phyloP scores from a whole-genome alignment of 2,888 invertebrate genomes.

The Eristalis pertinax region DNA sequence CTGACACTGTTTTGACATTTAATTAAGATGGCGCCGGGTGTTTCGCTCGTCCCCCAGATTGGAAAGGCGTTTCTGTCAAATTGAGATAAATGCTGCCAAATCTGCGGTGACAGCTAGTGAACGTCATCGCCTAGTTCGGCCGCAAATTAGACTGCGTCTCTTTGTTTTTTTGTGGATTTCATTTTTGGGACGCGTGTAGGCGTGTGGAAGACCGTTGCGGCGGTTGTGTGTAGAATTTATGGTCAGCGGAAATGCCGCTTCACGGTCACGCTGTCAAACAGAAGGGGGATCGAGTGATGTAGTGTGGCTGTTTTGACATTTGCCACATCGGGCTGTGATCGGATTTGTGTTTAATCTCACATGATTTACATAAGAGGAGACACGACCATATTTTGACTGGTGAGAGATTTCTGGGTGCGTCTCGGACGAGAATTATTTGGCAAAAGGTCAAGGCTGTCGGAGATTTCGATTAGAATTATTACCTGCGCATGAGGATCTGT shows the following conservation, averaged over 20 bases:
- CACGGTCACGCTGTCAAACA: conserved; percentile 55
- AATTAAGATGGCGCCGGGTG: neutral
- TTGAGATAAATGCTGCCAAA: conserved; percentile 23
- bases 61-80: conserved; percentile 6
- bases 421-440: neutral
- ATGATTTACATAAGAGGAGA: neutral
- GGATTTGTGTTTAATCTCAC: neutral
- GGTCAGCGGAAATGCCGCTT: conserved; percentile 45
- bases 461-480: neutral
- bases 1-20: conserved; percentile 29
- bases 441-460: neutral
- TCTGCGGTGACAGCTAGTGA: neutral
- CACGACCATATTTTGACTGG: neutral
- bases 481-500: neutral
- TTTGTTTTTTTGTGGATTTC: neutral
- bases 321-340: neutral
- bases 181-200: neutral
- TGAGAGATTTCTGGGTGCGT: neutral
- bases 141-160: conserved; percentile 26
- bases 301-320: neutral
- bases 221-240: conserved; percentile 31
- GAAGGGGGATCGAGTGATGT: conserved; percentile 26
- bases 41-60: neutral
- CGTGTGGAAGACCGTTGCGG: neutral
- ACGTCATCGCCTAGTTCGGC: conserved; percentile 17